phyloP scores from a whole-genome alignment of 2,797 vertebrate species.

The Florisuga fusca region DNA sequence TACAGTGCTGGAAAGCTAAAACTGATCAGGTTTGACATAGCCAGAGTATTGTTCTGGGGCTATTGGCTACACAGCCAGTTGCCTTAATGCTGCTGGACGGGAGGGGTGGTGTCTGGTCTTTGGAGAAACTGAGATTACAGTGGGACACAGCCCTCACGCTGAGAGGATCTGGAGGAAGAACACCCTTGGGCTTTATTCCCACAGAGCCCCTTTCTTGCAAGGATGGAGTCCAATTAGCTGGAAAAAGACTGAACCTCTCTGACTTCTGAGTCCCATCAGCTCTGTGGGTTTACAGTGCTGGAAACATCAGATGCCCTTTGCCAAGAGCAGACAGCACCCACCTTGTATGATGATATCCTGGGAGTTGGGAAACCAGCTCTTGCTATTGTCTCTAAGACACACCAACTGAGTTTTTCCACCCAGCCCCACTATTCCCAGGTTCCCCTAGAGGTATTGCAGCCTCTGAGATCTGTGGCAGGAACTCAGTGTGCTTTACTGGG shows the following conservation, averaged over 20 bases:
- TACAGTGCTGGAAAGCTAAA: neutral
- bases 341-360: accelerated
- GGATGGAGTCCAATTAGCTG: neutral
- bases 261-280: neutral
- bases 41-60: neutral
- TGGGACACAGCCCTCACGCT: neutral
- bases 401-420: neutral
- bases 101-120: neutral
- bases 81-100: accelerated
- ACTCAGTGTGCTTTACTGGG: accelerated
- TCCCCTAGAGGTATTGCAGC: accelerated
- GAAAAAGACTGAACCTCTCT: neutral
- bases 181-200: neutral
- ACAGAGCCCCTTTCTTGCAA: neutral
- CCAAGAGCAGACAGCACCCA: neutral
- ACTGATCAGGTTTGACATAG: neutral
- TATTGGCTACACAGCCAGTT: neutral
- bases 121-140: neutral
- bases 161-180: neutral
- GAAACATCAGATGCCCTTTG: neutral
- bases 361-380: neutral
- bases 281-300: neutral
- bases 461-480: neutral
- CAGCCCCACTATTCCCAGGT: neutral
- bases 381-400: neutral